Base-by-base conservation (phyloP, 2,797 vertebrate genomes). In the Lepus townsendii region DNA sequence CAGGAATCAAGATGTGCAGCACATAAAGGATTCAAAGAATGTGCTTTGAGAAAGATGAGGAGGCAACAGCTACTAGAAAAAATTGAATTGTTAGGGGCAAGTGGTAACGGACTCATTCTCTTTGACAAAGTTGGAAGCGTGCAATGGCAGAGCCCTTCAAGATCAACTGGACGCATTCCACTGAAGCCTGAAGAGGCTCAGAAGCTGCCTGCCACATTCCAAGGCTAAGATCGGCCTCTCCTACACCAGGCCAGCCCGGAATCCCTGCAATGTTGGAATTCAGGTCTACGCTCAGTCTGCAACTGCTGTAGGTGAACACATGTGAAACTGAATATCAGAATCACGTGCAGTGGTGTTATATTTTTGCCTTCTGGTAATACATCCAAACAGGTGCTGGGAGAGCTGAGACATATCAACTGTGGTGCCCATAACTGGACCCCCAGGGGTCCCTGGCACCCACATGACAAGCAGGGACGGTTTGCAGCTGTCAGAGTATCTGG, bases 321-420 rank as follows among this genome's bases (percentile, higher is more conserved):
- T 89, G 88, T 93, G 95, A 96, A 97, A 98, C 97, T 95, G 96
- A 97, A 86, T 91, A 91, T 95, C 71, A 2, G 93, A 93, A 95
- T 83, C 97, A 95, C 95, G 69, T 88, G 90, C 94, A 60, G 92
- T 3, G 20, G 30, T 14, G 52, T 76, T 71, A 35, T 22, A 52
- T 50, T 38, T 71, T 83, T 42, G 84, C n/a, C 16, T 73, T 90
- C 77, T 47, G 91, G 0, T 63, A 82, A 88, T 75, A 62, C 38
- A 71, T 75, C 68, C 62, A 10, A 91, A 94, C 97, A 96, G 96
- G 93, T 97, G 94, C 4, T 3, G 13, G 54, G 3, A 30, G 83
- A 90, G 63, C 65, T 11, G 52, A 90, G 68, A 50, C 22, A 24
- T 66, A 83, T 76, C 87, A 65, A 17, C 47, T 62, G 50, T 62